Base-by-base conservation (phyloP, 2,113 vertebrate species). In the Trematocara unimaculatum region DNA sequence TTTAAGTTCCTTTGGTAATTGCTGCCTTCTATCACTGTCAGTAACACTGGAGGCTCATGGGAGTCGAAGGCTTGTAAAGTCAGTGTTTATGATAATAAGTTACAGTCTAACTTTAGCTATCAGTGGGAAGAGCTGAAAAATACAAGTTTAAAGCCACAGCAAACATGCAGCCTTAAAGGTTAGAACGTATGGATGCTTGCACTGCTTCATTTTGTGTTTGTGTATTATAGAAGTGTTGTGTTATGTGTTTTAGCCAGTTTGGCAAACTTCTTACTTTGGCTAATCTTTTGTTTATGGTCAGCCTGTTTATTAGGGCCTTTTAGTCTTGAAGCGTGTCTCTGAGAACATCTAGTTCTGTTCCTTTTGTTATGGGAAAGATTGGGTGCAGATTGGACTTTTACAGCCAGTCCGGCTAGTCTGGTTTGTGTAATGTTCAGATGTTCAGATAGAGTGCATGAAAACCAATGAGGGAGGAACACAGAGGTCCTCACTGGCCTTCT, bases 371-470 rank as follows among this genome's bases (percentile, higher is more conserved):
- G 87, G 84, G 91, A 94, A 94, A 67, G 92, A 84, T 85, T 82
- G 72, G 67, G 84, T 10, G 47, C 88, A 91, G 91, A 94, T 89
- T 84, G 87, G 81, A 84, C 70, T 94, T 95, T 95, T 92, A 92
- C 93, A 86, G 91, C 89, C 64, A 83, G 82, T 40, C 77, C n/a
- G 4, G 89, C 15, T 79, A 87, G 92, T 87, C 95, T 95, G 95
- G 89, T 95, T 95, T 96, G 88, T 95, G 94, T 96, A 94, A 94
- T 49, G 84, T 81, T 92, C 82, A 83, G 79, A 89, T 62, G 83
- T 81, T 92, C 81, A 82, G 78, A 90, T 74, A 49, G 81, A 92
- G 84, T 40, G 83, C 31, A 83, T 88, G 88, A 92, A 93, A 91
- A 90, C 70, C 54, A 89, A 45, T 49, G 64, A 67, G 87, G 55